phyloP scores from a whole-genome alignment of 2,797 vertebrate species.

The Hirundo rustica region DNA sequence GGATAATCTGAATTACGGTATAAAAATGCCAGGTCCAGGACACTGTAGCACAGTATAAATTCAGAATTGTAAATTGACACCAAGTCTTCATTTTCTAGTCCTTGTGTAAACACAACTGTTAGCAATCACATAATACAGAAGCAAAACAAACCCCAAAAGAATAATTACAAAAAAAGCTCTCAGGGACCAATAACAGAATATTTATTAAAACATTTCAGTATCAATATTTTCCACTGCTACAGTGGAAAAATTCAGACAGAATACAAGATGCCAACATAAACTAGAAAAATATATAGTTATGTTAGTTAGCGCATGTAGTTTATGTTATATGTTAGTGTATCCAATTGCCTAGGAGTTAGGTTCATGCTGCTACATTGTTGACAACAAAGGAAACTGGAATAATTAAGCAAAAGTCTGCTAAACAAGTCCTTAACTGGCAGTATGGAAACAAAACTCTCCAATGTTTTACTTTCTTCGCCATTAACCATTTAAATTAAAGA shows the following conservation, averaged over 20 bases:
- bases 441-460: neutral
- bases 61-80: neutral
- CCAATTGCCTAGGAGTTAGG: neutral
- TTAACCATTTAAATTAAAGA: neutral
- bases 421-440: neutral
- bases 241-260: neutral
- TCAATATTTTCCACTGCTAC: neutral
- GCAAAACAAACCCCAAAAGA: neutral
- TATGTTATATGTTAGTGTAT: neutral
- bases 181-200: neutral
- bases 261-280: neutral
- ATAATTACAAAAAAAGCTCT: fast-evolving
- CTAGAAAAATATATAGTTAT: neutral
- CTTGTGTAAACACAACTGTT: neutral
- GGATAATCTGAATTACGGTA: neutral
- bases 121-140: neutral
- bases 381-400: neutral
- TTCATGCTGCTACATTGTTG: neutral
- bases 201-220: neutral
- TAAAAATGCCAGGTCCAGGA: neutral
- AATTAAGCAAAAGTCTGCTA: neutral
- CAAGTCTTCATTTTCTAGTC: neutral
- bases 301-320: neutral
- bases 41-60: neutral
- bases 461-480: neutral